phyloP scores from a whole-genome alignment of 2,113 vertebrate genomes.

The Oreotrochilus melanogaster region DNA sequence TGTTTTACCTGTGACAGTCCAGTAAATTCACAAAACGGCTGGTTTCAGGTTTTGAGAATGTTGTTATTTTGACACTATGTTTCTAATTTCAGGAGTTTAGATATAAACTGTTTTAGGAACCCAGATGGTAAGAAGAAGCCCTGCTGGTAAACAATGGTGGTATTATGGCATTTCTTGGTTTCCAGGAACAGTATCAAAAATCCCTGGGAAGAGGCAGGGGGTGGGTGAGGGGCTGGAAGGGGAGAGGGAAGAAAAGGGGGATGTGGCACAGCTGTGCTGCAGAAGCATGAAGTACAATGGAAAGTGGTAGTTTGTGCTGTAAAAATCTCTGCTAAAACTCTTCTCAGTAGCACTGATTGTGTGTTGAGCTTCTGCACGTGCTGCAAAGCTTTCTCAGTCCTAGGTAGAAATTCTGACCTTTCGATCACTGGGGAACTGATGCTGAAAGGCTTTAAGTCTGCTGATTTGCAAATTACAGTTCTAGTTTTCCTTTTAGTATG shows the following conservation, averaged over 20 bases:
- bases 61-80: background rate
- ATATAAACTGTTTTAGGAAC: constrained; percentile 87
- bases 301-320: background rate
- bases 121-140: constrained; percentile 82
- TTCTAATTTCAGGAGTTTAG: constrained; percentile 76
- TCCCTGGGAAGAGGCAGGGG: background rate
- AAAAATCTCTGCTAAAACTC: background rate
- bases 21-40: background rate
- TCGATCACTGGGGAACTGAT: background rate
- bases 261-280: background rate
- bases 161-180: constrained; percentile 81
- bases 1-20: background rate
- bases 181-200: background rate
- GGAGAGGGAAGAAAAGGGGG: too few species aligned
- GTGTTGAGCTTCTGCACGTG: background rate
- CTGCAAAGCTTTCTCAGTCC: background rate
- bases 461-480: background rate
- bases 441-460: background rate
- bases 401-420: background rate
- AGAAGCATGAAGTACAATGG: background rate
- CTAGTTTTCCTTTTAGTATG: background rate
- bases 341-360: background rate
- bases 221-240: too few species aligned
- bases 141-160: constrained; percentile 85
- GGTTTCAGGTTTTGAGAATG: background rate